phyloP scores from a whole-genome alignment of 2,113 vertebrate species.

The Colossoma macropomum region DNA sequence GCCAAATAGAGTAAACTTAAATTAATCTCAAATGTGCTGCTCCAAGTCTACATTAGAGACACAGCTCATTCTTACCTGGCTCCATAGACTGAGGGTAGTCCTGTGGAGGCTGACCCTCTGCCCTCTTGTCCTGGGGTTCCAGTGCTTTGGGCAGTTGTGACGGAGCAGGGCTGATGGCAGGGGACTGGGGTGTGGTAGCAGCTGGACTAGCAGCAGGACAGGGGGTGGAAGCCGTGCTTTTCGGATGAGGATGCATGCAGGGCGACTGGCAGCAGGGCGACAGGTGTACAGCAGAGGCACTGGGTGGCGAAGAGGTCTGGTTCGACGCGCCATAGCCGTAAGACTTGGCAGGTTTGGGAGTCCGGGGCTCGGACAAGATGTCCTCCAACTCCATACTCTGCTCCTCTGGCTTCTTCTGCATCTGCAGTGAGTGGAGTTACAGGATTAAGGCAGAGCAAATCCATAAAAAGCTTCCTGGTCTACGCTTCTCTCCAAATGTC shows the following conservation, averaged over 20 bases:
- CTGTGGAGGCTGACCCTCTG: slow-evolving; percentile 78
- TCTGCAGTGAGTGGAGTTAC: slow-evolving; percentile 54
- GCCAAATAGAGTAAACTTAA: background rate
- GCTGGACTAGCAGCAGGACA: slow-evolving; percentile 80
- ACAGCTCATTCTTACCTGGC: slow-evolving; percentile 79
- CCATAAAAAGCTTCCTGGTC: slow-evolving; percentile 9
- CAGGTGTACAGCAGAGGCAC: slow-evolving; percentile 79
- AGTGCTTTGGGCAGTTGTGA: slow-evolving; percentile 77
- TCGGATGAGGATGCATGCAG: slow-evolving; percentile 76
- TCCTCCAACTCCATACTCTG: slow-evolving; percentile 82
- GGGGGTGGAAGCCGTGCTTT: slow-evolving; percentile 89
- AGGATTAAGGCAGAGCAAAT: background rate
- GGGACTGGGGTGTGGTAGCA: slow-evolving; percentile 80
- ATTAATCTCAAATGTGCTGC: background rate
- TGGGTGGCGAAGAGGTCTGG: slow-evolving; percentile 76
- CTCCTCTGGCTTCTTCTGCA: slow-evolving; percentile 86
- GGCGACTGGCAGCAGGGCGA: slow-evolving; percentile 92
- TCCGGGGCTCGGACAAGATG: slow-evolving; percentile 82
- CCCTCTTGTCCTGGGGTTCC: slow-evolving; percentile 80
- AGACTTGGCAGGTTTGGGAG: slow-evolving; percentile 87
- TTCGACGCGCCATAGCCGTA: slow-evolving; percentile 84
- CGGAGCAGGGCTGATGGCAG: slow-evolving; percentile 83
- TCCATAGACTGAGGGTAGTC: slow-evolving; percentile 84
- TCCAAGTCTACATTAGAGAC: background rate
- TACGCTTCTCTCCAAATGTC: background rate